Percentiles rank a stretch among this genome's conserved stretches.
Conservation (phyloP, 2,113 vertebrate genomes). For the Protomyctophum bolini region DNA sequence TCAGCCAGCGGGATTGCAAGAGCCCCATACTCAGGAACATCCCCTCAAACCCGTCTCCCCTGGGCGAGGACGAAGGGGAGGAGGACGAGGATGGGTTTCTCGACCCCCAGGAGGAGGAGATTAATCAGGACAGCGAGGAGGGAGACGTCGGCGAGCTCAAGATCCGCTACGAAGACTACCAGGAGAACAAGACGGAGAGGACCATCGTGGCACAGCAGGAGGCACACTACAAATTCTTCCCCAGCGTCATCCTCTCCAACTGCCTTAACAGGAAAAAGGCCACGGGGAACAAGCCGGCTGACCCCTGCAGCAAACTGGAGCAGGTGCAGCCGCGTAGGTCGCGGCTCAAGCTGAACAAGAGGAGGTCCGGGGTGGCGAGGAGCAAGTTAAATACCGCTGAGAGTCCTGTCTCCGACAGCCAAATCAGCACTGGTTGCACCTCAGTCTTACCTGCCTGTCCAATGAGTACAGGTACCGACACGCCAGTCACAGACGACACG, state of each 20-base stretch:
- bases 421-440: constrained; percentile 23
- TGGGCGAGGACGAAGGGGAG: constrained; percentile 59
- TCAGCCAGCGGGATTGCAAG: constrained; percentile 81
- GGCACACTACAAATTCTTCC: constrained; percentile 98
- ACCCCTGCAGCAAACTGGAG: constrained; percentile 81
- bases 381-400: constrained; percentile 64
- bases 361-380: constrained; percentile 74
- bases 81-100: constrained; percentile 48
- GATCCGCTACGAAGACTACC: constrained; percentile 97
- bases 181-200: constrained; percentile 92
- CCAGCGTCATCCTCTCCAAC: constrained; percentile 97
- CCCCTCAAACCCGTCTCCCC: constrained; percentile 53
- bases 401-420: constrained; percentile 46
- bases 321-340: constrained; percentile 80
- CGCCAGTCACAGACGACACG: constrained; percentile 16
- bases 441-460: constrained; percentile 29
- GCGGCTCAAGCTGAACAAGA: constrained; percentile 87
- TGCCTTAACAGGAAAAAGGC: constrained; percentile 90
- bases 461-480: constrained; percentile 38
- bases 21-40: constrained; percentile 64
- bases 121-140: constrained; percentile 78
- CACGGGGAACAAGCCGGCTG: constrained; percentile 59
- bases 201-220: constrained; percentile 93
- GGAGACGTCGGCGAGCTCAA: constrained; percentile 93
- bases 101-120: constrained; percentile 57